Evolutionary conservation across 2,113 vertebrate genomes (phyloP).

Genomic region (Nyctereutes procyonoides): DNA sequence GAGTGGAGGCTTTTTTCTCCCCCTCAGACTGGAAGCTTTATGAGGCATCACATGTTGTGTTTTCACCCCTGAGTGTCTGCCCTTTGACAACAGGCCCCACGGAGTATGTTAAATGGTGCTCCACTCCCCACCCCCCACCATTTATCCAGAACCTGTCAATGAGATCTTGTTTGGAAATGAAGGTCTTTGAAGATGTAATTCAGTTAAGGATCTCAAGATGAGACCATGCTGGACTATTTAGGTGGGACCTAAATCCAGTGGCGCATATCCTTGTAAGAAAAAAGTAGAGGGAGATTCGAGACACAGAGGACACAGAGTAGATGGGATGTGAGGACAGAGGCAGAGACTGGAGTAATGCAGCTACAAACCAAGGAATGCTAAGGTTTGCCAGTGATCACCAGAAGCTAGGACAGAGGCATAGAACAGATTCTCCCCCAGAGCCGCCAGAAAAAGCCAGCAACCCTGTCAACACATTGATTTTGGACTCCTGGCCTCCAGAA

Average conservation of each 20-base stretch:
- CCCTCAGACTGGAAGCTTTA: not conserved
- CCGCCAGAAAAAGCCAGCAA: not conserved
- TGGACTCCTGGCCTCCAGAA: not conserved
- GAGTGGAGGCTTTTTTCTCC: not conserved
- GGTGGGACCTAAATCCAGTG: not conserved
- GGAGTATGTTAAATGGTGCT: not conserved
- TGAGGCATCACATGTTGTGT: not conserved
- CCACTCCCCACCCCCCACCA: not conserved
- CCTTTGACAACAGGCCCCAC: not conserved
- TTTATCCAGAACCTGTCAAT: not conserved
- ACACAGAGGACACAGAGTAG: not conserved
- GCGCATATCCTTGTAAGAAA: not conserved
- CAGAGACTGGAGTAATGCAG: fast-evolving
- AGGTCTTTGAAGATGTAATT: not conserved
- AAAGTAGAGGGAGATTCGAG: not conserved
- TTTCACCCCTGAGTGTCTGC: not conserved
- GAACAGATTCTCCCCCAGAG: not conserved
- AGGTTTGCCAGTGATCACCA: not conserved
- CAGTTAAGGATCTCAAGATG: not conserved
- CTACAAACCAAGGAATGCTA: not conserved
- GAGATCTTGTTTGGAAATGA: not conserved
- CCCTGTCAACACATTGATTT: not conserved
- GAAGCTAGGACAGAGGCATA: not conserved
- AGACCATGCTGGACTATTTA: not conserved
- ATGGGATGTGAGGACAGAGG: not conserved